Percentiles rank a stretch among this genome's conserved stretches.
Evolutionary conservation across 2,113 vertebrate species (phyloP).

Genomic region (Vireo altiloquus): DNA sequence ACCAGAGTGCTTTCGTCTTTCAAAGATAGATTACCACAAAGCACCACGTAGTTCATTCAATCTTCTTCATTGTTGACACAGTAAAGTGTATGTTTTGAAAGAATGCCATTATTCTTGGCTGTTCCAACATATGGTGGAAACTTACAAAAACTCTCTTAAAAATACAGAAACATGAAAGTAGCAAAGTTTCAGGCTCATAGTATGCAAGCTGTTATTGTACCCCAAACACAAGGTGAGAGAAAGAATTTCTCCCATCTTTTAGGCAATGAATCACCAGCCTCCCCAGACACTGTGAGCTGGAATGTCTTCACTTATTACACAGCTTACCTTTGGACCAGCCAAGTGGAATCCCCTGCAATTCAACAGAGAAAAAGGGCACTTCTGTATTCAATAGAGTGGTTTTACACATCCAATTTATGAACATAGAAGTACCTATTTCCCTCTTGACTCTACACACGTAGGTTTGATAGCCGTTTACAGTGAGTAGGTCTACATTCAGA

Average conservation of each 20-base stretch:
- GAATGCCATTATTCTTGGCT: background rate
- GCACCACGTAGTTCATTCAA: accelerated
- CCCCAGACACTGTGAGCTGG: background rate
- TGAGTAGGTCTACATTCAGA: background rate
- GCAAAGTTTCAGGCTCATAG: background rate
- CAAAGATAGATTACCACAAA: background rate
- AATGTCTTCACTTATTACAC: background rate
- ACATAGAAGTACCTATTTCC: background rate
- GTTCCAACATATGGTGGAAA: background rate
- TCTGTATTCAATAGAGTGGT: background rate
- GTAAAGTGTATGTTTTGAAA: background rate
- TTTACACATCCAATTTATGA: background rate
- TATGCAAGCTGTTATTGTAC: background rate
- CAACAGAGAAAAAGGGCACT: background rate
- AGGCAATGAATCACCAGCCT: background rate
- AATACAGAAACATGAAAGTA: background rate
- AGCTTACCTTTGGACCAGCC: background rate
- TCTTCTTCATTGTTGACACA: background rate
- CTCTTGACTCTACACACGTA: background rate
- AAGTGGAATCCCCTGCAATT: background rate
- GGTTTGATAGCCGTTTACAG: background rate
- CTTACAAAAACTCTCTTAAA: background rate
- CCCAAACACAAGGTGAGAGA: background rate
- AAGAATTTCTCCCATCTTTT: background rate
- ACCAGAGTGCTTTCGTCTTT: background rate